Evolutionary conservation across 2,113 vertebrate genomes (phyloP), one percentile per base, ranked within the genome.

Genomic region (Siphamia tubifer): DNA sequence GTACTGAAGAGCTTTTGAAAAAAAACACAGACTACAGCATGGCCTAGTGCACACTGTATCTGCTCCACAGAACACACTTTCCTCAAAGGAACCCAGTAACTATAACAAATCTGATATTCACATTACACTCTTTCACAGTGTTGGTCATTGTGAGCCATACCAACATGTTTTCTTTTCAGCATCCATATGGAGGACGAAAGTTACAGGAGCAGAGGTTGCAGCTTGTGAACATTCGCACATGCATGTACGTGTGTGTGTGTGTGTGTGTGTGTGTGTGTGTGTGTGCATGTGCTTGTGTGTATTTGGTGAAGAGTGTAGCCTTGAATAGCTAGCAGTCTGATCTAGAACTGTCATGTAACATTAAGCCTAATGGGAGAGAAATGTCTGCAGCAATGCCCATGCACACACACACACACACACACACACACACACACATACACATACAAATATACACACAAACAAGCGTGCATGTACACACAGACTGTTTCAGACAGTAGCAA

Each of bases 311-410:
- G 38, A 68, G 70, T 70, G 58, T 52, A 81, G 60, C 72, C 69
- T 63, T 85, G 69, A 78, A 87, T 83, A 69, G 81, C 86, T 86
- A 57, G 74, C 68, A 87, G 79, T 80, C 74, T 87, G 87, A 89
- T 89, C 89, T 83, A 90, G 74, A 91, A 87, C 87, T 92, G 91
- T 93, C 92, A 87, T 58, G 79, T 84, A 82, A 61, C 55, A 75
- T 92, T 91, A 91, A 52, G 61, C 23, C 42, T 81, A 85, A 87
- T 69, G 55, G 42, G 52, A 64, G 53, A 77, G 64, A 74, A 45
- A 84, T 62, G 68, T 87, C 72, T 79, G 35, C 63, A 39, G 64
- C 45, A 15, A 34, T 42, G 61, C 42, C n/a, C 12, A 19, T 30
- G 45, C 61, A 62, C 35, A 56, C 7, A 7, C 58, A 2, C 57